Evolutionary conservation across 2,113 vertebrate species (phyloP), one percentile per base, ranked within the genome.

Genomic region (Gadus chalcogrammus): DNA sequence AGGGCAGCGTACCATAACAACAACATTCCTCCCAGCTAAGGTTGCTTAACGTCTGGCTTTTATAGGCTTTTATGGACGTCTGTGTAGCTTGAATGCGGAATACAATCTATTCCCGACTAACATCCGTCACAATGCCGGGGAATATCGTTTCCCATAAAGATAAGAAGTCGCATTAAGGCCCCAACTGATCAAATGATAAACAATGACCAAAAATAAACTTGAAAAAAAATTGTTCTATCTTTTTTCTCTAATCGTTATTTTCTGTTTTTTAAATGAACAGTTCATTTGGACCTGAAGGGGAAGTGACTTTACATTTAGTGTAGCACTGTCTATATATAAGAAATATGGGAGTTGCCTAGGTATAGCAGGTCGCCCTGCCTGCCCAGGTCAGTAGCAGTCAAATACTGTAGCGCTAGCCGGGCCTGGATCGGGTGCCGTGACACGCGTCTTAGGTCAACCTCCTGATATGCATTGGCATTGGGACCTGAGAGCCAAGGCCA

Each of bases 401-500:
- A 48, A 12, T n/a, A n/a, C 42, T 48, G 42, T 48, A 48, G 42
- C 42, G n/a, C 2, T 48, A 11, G 42, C 7, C 42, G 42, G 7
- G 42, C 8, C 42, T 9, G 12, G 38, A 42, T n/a, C n/a, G n/a
- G n/a, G n/a, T n/a, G 42, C 42, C 42, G 42, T 48, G 42, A 5
- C n/a, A n/a, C n/a, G n/a, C n/a, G n/a, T n/a, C n/a, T n/a, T n/a
- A n/a, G n/a, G n/a, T 48, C 42, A 48, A 48, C 42, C 42, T 48
- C 42, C 42, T 48, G 42, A 48, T 48, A 60, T 63, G 20, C 79
- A 83, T 82, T 84, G 81, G n/a, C n/a, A 83, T 82, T 83, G 72
- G 73, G 83, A 78, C 71, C 16, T 24, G 13, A 0, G 6, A 42
- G 72, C 82, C 77, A 82, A 82, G 78, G 76, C 82, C 20, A n/a